A percentile compares a stretch with the other conserved stretches of the same genome.
Conservation (phyloP, 2,797 vertebrate genomes). For the Pipistrellus nathusii region DNA sequence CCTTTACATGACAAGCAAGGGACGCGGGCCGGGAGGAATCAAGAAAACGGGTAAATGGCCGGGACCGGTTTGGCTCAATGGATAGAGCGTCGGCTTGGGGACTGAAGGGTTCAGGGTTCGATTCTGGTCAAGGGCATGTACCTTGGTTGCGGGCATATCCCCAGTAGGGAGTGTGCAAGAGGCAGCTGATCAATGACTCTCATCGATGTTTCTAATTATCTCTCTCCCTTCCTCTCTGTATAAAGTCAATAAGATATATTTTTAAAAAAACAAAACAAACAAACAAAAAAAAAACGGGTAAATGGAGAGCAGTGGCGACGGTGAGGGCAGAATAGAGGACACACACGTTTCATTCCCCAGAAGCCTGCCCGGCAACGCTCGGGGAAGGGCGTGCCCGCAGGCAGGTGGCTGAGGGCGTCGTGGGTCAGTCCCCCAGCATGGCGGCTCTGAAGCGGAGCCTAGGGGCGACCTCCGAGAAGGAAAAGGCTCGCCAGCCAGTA, state of each 20-base stretch:
- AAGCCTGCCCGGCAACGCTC: fast-evolving
- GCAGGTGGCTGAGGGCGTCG: background rate
- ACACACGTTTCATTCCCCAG: fast-evolving
- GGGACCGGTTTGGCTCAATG: too few species aligned
- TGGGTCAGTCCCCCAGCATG: fast-evolving
- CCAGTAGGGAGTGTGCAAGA: too few species aligned
- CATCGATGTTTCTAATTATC: too few species aligned
- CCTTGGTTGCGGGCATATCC: too few species aligned
- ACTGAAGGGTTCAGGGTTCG: too few species aligned
- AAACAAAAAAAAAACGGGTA: background rate
- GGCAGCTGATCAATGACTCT: too few species aligned
- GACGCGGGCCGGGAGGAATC: background rate
- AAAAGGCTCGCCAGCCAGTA: too few species aligned
- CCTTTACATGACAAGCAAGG: background rate
- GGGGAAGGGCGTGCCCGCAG: fast-evolving
- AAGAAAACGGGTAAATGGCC: background rate
- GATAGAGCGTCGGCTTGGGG: too few species aligned
- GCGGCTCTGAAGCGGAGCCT: background rate
- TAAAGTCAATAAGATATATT: too few species aligned
- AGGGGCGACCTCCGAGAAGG: background rate
- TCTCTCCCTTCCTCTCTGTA: too few species aligned
- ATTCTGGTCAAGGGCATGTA: too few species aligned
- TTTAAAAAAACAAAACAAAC: too few species aligned
- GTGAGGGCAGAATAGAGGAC: background rate
- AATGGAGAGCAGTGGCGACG: fast-evolving